Conservation (phyloP, 2,797 vertebrate species). For the Hybognathus amarus region DNA sequence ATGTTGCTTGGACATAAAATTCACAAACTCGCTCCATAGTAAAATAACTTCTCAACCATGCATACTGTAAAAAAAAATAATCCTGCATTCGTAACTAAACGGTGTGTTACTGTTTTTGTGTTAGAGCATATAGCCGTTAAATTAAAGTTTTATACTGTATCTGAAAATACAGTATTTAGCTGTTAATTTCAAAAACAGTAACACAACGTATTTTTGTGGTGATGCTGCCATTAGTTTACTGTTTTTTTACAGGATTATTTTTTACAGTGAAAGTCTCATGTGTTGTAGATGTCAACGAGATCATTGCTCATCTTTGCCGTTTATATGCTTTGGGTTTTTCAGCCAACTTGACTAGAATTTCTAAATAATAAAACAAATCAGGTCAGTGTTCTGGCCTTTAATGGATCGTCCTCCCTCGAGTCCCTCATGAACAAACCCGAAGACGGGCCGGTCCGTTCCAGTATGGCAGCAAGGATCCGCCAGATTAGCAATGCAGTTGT, state of each 20-base stretch:
- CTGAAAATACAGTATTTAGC: too few species aligned
- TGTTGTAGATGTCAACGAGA: background rate
- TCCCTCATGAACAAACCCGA: background rate
- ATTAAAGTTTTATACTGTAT: too few species aligned
- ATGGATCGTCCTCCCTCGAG: background rate
- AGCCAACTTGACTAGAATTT: background rate
- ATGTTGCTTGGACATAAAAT: background rate
- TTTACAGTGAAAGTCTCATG: background rate
- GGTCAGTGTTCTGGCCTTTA: background rate
- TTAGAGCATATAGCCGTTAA: too few species aligned
- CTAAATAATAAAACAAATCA: background rate
- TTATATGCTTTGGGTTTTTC: conserved; percentile 1
- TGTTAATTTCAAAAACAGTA: too few species aligned
- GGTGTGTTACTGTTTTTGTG: too few species aligned
- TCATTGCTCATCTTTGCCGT: background rate
- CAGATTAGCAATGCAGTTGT: conserved; percentile 12
- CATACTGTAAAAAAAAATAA: background rate
- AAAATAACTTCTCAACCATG: background rate
- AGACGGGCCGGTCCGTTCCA: background rate
- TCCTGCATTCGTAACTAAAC: too few species aligned
- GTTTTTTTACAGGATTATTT: too few species aligned
- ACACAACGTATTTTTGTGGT: too few species aligned
- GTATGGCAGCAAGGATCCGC: conserved; percentile 23
- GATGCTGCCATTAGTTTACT: too few species aligned
- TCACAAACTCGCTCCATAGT: background rate